phyloP scores from a whole-genome alignment of 2,888 invertebrate genomes.

The Microlaimidae sp. region DNA sequence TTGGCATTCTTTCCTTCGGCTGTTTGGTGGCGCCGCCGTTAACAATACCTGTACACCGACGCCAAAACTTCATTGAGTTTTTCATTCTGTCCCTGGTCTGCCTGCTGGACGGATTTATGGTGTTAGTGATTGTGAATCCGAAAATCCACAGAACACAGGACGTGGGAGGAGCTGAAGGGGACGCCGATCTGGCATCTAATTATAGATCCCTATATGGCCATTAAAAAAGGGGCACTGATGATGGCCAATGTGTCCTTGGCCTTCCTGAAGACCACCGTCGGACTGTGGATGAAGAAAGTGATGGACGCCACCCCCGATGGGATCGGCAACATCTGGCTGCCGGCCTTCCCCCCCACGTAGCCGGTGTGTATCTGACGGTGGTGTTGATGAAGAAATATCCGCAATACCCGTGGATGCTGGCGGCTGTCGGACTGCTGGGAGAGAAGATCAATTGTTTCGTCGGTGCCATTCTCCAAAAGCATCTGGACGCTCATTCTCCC shows the following conservation, averaged over 20 bases:
- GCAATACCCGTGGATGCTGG: slow-evolving; percentile 90
- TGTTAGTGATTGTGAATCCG: slow-evolving; percentile 83
- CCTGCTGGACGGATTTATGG: slow-evolving; percentile 74
- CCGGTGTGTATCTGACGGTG: slow-evolving; percentile 87
- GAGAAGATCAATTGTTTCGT: slow-evolving; percentile 69
- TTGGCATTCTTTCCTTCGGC: slow-evolving; percentile 94
- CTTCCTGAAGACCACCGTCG: slow-evolving; percentile 95
- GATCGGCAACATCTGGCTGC: slow-evolving; percentile 96
- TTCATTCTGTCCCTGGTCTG: slow-evolving; percentile 82
- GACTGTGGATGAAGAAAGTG: slow-evolving; percentile 93
- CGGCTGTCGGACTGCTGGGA: slow-evolving; percentile 72
- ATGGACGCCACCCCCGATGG: slow-evolving; percentile 35
- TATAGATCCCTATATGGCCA: slow-evolving; percentile 89
- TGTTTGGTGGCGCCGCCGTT: slow-evolving; percentile 98
- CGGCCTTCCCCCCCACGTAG: slow-evolving; percentile 92
- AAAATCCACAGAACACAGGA: slow-evolving; percentile 2
- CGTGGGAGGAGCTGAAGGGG: neutral
- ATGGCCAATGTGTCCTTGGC: slow-evolving; percentile 98
- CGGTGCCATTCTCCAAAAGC: slow-evolving; percentile 46
- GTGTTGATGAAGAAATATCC: slow-evolving; percentile 82
- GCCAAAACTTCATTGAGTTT: slow-evolving; percentile 93
- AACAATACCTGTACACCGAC: slow-evolving; percentile 75
- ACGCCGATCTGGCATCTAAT: slow-evolving; percentile 74
- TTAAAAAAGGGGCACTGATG: slow-evolving; percentile 88
- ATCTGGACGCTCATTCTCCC: slow-evolving; percentile 88